phyloP scores from a whole-genome alignment of 1,140 invertebrate species.

The Nasonia longicornis region DNA sequence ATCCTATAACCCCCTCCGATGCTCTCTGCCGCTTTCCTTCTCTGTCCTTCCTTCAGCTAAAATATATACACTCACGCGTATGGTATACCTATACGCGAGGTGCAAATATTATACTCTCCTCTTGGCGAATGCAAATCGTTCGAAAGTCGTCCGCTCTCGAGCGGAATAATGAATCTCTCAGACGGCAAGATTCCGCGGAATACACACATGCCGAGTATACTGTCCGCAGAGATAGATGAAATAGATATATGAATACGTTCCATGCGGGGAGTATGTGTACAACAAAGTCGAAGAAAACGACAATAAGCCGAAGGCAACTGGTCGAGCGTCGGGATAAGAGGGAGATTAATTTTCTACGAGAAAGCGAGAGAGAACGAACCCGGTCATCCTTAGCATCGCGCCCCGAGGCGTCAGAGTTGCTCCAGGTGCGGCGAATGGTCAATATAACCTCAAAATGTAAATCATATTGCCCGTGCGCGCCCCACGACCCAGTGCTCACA shows the following conservation, averaged over 20 bases:
- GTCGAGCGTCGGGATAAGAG: slow-evolving; percentile 37
- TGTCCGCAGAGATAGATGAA: not conserved
- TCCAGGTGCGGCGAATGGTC: slow-evolving; percentile 69
- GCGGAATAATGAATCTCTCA: slow-evolving; percentile 13
- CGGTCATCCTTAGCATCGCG: slow-evolving; percentile 61
- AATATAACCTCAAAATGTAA: slow-evolving; percentile 70
- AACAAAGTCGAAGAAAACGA: slow-evolving; percentile 47
- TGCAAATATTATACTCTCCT: slow-evolving; percentile 33
- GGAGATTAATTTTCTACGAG: slow-evolving; percentile 62
- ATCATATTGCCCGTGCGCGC: slow-evolving; percentile 65
- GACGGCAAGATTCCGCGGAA: not conserved
- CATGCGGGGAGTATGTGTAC: not conserved
- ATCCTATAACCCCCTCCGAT: slow-evolving; percentile 1
- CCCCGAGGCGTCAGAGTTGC: slow-evolving; percentile 56
- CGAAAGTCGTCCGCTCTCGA: slow-evolving; percentile 12
- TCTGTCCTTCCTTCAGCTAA: not conserved
- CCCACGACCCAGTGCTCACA: not conserved
- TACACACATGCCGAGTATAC: not conserved
- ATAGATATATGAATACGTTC: not conserved
- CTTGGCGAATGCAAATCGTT: slow-evolving; percentile 28
- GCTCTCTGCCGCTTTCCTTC: not conserved
- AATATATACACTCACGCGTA: slow-evolving; percentile 2
- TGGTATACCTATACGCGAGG: slow-evolving; percentile 16
- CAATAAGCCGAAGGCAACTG: slow-evolving; percentile 39
- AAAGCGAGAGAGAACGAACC: slow-evolving; percentile 47